Percentiles rank a stretch among this genome's conserved stretches.
These are phyloP conservation scores for Oncorhynchus gorbuscha DNA, from an alignment of 2,113 vertebrate genomes.

Conservation along the genomic window DNA sequence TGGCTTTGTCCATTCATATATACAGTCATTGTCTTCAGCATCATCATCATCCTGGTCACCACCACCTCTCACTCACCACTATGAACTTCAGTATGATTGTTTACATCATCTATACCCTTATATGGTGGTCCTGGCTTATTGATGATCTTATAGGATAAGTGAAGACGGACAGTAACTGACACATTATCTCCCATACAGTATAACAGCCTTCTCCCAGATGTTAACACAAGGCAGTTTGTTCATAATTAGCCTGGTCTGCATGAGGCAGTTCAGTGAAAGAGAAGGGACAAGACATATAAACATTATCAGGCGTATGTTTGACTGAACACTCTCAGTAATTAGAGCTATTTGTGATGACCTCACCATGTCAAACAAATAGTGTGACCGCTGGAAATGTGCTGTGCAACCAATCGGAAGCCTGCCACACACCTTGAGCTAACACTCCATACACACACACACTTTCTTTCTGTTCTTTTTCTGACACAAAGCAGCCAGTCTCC, in stretches of 20 bases:
- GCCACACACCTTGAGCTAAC: slow-evolving; percentile 63
- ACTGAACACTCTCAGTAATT: slow-evolving; percentile 37
- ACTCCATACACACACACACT: slow-evolving; percentile 45
- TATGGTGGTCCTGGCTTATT: no score
- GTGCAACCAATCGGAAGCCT: slow-evolving; percentile 17
- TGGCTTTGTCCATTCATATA: no score
- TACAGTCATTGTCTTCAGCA: slow-evolving; percentile 24
- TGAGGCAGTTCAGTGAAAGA: neutral
- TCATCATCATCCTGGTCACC: slow-evolving; percentile 41
- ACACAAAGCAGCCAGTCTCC: neutral
- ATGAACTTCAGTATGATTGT: slow-evolving; percentile 21
- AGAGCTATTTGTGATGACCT: slow-evolving; percentile 56
- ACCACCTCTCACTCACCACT: slow-evolving; percentile 50
- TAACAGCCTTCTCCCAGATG: neutral
- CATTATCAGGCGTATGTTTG: slow-evolving; percentile 1
- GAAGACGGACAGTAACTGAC: neutral
- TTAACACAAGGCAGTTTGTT: no score
- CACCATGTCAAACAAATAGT: slow-evolving; percentile 46
- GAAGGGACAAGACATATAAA: slow-evolving; percentile 15
- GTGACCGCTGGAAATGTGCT: slow-evolving; percentile 52
- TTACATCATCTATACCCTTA: slow-evolving; percentile 48
- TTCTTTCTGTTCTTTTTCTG: slow-evolving; percentile 19
- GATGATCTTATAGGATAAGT: no score
- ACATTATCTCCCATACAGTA: neutral
- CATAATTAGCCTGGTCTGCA: no score